These are phyloP conservation scores for Palythoa heliodiscus DNA, from an alignment of 92 coral and sea anemone genomes.

Conservation along the genomic window DNA sequence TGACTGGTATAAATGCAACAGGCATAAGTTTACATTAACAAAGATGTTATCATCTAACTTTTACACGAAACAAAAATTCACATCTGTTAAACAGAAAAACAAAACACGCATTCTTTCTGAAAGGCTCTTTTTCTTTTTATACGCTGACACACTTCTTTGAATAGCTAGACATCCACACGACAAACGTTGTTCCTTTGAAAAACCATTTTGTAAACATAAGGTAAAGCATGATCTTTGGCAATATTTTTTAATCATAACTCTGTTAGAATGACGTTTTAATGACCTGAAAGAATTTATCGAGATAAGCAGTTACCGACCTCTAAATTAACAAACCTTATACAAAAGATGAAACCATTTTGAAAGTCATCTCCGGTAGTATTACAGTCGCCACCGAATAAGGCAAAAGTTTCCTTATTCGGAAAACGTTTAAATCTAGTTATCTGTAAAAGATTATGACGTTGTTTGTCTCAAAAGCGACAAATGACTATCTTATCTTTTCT, in stretches of 20 bases:
- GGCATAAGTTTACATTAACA: constrained; percentile 38
- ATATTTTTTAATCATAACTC: background rate
- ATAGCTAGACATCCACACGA: background rate
- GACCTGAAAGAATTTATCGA: constrained; percentile 40
- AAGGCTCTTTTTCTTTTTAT: background rate
- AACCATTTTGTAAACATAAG: constrained; percentile 6
- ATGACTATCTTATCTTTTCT: constrained; percentile 17
- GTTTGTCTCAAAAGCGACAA: constrained; percentile 31
- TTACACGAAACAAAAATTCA: constrained; percentile 32
- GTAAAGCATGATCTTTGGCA: background rate
- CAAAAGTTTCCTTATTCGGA: constrained; percentile 14
- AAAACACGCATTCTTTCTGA: constrained; percentile 26
- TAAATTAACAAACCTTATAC: constrained; percentile 27
- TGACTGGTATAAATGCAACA: constrained; percentile 8
- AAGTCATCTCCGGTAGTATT: constrained; percentile 15
- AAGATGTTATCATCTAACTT: constrained; percentile 28
- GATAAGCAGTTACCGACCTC: constrained; percentile 42
- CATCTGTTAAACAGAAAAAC: constrained; percentile 44
- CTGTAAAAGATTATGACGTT: constrained; percentile 32
- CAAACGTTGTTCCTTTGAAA: background rate
- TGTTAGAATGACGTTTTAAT: constrained; percentile 43
- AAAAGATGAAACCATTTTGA: constrained; percentile 39
- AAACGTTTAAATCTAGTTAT: constrained; percentile 15
- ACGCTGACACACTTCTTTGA: background rate
- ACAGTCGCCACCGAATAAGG: constrained; percentile 32